These are phyloP conservation scores for Lomographa bimaculata DNA, from an alignment of 2,888 invertebrate genomes.

Conservation along the genomic window DNA sequence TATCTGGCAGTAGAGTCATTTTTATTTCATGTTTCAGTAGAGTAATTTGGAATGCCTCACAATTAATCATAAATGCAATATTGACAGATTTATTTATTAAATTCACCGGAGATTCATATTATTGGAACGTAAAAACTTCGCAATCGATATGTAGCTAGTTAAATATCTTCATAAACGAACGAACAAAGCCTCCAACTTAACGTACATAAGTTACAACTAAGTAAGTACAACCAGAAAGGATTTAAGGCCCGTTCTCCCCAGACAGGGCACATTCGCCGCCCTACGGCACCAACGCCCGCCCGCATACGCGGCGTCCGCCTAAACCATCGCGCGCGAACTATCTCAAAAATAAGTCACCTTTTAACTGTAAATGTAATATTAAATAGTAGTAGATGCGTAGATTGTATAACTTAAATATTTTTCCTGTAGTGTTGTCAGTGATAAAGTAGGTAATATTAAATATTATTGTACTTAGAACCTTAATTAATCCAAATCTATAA, in stretches of 20 bases:
- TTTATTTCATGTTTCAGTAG: too few relatives aligned
- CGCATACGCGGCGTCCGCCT: conserved; percentile 42
- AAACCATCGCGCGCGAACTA: conserved; percentile 27
- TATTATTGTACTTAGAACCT: too few relatives aligned
- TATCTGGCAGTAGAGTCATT: too few relatives aligned
- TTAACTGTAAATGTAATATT: too few relatives aligned
- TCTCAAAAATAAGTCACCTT: conserved; percentile 7
- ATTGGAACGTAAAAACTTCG: too few relatives aligned
- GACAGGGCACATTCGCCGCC: conserved; percentile 58
- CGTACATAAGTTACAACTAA: conserved; percentile 8
- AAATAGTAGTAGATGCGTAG: conserved; percentile 3
- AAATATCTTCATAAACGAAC: conserved; percentile 2
- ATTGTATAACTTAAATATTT: neutral
- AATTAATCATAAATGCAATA: too few relatives aligned
- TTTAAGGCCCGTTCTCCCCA: conserved; percentile 40
- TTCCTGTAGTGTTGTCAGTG: conserved; percentile 9
- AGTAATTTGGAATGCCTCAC: too few relatives aligned
- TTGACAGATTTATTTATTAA: too few relatives aligned
- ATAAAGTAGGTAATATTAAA: too few relatives aligned
- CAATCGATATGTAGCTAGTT: too few relatives aligned
- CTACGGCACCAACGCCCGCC: conserved; percentile 61
- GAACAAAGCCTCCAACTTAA: neutral
- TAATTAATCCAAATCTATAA: too few relatives aligned
- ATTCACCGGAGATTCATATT: too few relatives aligned
- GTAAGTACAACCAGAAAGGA: conserved; percentile 26